Evolutionary conservation across 2,888 invertebrate genomes (phyloP).

Genomic region (Tinea semifulvella): DNA sequence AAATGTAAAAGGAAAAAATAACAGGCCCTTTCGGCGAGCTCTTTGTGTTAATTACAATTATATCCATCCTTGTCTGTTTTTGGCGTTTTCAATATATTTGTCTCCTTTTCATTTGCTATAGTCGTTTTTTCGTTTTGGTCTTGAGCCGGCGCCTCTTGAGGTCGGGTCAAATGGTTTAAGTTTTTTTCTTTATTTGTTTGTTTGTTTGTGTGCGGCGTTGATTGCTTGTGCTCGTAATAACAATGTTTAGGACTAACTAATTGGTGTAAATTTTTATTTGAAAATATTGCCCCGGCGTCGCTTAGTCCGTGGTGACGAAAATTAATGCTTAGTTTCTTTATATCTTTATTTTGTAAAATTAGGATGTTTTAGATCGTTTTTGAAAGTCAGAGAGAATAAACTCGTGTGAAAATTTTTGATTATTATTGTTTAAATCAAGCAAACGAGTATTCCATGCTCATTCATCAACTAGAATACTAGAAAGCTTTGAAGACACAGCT

Average conservation of each 20-base stretch:
- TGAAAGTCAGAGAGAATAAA: too few species aligned
- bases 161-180: conserved; percentile 58
- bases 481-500: too few species aligned
- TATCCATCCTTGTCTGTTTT: conserved; percentile 23
- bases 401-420: too few species aligned
- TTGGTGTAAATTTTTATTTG: conserved; percentile 62
- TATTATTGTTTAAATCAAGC: too few species aligned
- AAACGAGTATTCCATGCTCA: too few species aligned
- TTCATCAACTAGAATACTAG: too few species aligned
- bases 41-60: conserved; percentile 55
- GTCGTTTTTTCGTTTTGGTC: conserved; percentile 23
- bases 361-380: too few species aligned
- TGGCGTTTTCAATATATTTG: conserved; percentile 10
- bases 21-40: conserved; percentile 52
- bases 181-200: conserved; percentile 40
- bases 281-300: conserved; percentile 35
- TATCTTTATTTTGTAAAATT: not conserved
- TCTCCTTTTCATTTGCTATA: conserved; percentile 11
- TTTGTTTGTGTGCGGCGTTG: conserved; percentile 40
- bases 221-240: conserved; percentile 53
- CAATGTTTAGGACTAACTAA: conserved; percentile 56
- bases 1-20: conserved; percentile 30
- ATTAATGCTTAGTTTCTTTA: not conserved
- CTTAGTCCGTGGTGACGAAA: not conserved
- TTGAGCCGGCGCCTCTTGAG: conserved; percentile 47